phyloP scores from a whole-genome alignment of 2,113 vertebrate genomes.

The Himantopus leucocephalus region DNA sequence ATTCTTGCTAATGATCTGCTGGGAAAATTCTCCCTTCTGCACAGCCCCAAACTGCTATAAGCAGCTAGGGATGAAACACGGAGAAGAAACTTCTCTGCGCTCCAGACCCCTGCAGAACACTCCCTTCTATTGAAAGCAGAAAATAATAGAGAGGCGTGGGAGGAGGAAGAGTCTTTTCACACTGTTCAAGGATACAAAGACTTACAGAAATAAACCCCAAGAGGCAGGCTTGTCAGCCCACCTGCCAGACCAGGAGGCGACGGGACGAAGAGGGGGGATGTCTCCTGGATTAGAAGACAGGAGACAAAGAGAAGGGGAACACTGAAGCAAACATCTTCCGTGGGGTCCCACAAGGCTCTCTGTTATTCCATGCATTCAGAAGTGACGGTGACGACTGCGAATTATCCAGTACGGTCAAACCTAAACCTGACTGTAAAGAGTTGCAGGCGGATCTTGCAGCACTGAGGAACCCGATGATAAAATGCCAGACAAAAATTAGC shows the following conservation, averaged over 20 bases:
- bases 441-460: background rate
- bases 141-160: constrained; percentile 23
- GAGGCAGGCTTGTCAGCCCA: background rate
- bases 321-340: background rate
- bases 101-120: constrained; percentile 21
- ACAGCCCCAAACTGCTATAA: background rate
- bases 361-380: accelerated
- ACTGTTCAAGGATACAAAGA: background rate
- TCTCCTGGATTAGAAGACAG: background rate
- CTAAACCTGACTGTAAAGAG: background rate
- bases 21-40: background rate
- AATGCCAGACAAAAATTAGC: constrained; percentile 13
- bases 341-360: background rate
- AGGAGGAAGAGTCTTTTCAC: constrained; percentile 29
- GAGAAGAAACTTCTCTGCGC: background rate
- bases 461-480: background rate
- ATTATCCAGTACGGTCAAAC: accelerated
- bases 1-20: background rate
- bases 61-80: background rate
- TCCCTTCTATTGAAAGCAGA: background rate
- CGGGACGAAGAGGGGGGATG: background rate
- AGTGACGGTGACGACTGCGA: background rate
- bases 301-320: background rate
- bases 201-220: background rate
- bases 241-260: background rate